These are phyloP conservation scores for Arothron firmamentum DNA, from an alignment of 2,113 vertebrate genomes.

Conservation along the genomic window DNA sequence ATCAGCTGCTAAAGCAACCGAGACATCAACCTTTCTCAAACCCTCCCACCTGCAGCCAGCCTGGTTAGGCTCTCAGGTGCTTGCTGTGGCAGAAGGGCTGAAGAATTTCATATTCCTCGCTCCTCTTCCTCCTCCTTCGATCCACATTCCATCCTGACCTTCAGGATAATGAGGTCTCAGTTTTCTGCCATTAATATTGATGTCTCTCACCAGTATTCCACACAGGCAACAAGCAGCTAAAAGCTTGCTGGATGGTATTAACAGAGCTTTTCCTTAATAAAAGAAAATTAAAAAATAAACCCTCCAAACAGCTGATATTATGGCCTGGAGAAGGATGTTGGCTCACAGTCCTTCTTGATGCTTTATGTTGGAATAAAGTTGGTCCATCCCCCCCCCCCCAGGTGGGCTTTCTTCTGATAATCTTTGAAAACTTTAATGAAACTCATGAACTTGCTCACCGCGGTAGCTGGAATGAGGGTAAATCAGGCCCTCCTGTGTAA, in stretches of 20 bases:
- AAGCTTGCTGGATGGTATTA: constrained; percentile 38
- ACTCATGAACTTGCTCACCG: no score
- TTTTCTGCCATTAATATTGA: constrained; percentile 67
- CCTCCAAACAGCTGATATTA: not conserved
- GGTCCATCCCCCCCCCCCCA: no score
- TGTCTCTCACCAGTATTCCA: constrained; percentile 31
- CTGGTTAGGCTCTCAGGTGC: no score
- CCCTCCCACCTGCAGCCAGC: no score
- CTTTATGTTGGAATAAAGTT: no score
- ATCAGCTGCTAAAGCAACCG: no score
- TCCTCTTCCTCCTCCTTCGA: constrained; percentile 42
- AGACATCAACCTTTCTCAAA: no score
- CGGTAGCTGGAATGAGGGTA: no score
- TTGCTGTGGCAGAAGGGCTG: constrained; percentile 27
- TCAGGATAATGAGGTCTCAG: constrained; percentile 64
- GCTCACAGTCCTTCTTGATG: no score
- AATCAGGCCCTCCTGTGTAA: no score
- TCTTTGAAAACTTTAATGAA: no score
- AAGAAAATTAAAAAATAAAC: constrained; percentile 18
- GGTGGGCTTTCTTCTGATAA: no score
- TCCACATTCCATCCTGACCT: constrained; percentile 51
- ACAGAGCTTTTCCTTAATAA: constrained; percentile 21
- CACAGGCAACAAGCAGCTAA: constrained; percentile 26
- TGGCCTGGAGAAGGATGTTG: constrained; percentile 13
- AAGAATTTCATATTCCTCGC: constrained; percentile 19